Base-by-base conservation (phyloP, 2,113 vertebrate species). In the Cynoglossus semilaevis region DNA sequence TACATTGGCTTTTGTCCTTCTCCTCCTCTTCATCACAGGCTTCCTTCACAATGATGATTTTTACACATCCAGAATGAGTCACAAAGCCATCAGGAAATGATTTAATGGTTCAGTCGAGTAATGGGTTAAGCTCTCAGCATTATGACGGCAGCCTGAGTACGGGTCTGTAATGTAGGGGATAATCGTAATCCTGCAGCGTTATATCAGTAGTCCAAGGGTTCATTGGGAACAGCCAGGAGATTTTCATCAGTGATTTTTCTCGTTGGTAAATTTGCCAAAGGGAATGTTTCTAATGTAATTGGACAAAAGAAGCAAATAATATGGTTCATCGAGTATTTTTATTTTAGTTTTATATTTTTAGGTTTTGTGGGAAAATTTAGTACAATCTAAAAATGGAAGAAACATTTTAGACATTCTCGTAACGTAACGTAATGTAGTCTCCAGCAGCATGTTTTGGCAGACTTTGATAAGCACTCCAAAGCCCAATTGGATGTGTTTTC, bases 101-200 rank as follows among this genome's bases (percentile, higher is more conserved):
- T 77, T 85, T 74, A 79, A 78, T 82, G 76, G 81, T 76, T 74
- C 73, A 84, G 76, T 82, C 75, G 58, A 74, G 75, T 84, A 86
- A 87, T 81, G 84, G 83, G 84, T 88, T 89, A 88, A 88, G 79
- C 84, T 84, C 61, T 77, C 52, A 43, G 76, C 70, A 76, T 87
- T 74, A 83, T 81, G 61, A 79, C 15, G 58, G 63, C 58, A 72
- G 71, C 65, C 63, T 55, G 49, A 67, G 63, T 76, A 73, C 81
- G 76, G 76, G 43, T 60, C 71, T 76, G 71, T 76, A 87, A 85
- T 84, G 81, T 85, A 75, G 65, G 72, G 82, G 85, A 85, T 83
- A 74, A 88, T 86, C 74, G 69, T 88, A 82, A 89, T 86, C 87
- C 75, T 63, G 53, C 59, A 58, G 72, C 59, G 81, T 88, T 81